A percentile compares a stretch with the other conserved stretches of the same genome.
phyloP scores from a whole-genome alignment of 1,140 invertebrate genomes.

The Drosophila pseudoobscura region DNA sequence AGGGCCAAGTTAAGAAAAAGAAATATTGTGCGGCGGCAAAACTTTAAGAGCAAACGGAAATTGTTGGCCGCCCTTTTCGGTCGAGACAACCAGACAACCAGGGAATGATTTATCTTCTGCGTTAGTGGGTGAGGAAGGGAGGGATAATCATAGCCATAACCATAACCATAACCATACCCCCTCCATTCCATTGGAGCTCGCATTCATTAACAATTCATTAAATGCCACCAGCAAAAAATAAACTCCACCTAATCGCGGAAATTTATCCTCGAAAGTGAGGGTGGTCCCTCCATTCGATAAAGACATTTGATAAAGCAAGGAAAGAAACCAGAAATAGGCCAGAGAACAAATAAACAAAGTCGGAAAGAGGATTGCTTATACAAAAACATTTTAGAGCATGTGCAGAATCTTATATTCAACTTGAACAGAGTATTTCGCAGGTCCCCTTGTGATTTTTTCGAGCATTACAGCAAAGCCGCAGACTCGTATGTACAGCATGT shows the following conservation, averaged over 20 bases:
- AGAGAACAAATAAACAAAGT: too few species aligned
- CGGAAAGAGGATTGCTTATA: too few species aligned
- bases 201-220: conserved; percentile 51
- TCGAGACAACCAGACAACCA: conserved; percentile 31
- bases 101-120: conserved; percentile 41
- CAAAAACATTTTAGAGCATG: too few species aligned
- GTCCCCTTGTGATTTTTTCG: not conserved
- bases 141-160: not conserved
- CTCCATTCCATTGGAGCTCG: not conserved
- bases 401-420: not conserved
- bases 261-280: conserved; percentile 3
- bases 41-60: conserved; percentile 49
- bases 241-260: conserved; percentile 18
- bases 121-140: not conserved
- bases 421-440: not conserved
- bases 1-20: conserved; percentile 4
- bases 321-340: too few species aligned
- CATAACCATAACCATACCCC: conserved; percentile 2
- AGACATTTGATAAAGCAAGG: not conserved
- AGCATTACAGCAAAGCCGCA: conserved; percentile 7
- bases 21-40: conserved; percentile 22
- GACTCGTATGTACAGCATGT: conserved; percentile 8
- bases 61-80: conserved; percentile 66
- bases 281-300: not conserved
- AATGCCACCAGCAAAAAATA: conserved; percentile 45